Evolutionary conservation across 1,140 invertebrate genomes (phyloP), one percentile per base, ranked within the genome.

Genomic region (Portunus trituberculatus): DNA sequence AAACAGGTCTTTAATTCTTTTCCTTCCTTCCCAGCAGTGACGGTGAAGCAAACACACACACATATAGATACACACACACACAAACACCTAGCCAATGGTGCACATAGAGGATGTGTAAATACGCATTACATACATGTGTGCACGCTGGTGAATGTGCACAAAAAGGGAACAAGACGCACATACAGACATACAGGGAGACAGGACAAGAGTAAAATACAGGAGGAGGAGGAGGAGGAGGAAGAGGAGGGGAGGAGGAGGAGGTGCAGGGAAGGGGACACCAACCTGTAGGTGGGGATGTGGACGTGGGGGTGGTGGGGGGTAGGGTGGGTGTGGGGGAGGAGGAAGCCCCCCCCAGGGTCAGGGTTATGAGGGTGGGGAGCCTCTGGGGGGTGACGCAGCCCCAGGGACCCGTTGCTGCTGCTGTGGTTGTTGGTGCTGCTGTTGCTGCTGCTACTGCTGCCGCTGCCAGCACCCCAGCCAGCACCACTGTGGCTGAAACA

Each of bases 271-370:
- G 90, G 82, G 95, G 93, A 29, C 88, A 97, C 97, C 97, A 97
- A 98, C 98, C 98, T 98, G 97, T 98, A 98, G 48, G 98, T 98
- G 97, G 98, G 98, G 96, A 98, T 98, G 97, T 98, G 98, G 96
- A 97, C 98, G 96, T 98, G 97, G 92, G 97, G 97, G 97, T 98
- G 98, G 48, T 95, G 91, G 90, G 86, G 86, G 88, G 89, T 91
- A 39, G 83, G 94, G 84, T 46, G 45, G 52, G 28, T 52, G 45
- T 76, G 31, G 93, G 84, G 86, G 46, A 94, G 83, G 46, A 94
- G 83, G 88, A 86, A 92, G 59, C 93, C 95, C 91, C 95, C 95
- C 86, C 95, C 95, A 82, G 93, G 95, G 87, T 96, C 95, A 92
- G 88, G 95, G 91, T 96, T 96, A 94, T 82, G 95, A 82, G 95